Evolutionary conservation across 1,140 invertebrate species (phyloP).

Genomic region (Drosophila insularis): DNA sequence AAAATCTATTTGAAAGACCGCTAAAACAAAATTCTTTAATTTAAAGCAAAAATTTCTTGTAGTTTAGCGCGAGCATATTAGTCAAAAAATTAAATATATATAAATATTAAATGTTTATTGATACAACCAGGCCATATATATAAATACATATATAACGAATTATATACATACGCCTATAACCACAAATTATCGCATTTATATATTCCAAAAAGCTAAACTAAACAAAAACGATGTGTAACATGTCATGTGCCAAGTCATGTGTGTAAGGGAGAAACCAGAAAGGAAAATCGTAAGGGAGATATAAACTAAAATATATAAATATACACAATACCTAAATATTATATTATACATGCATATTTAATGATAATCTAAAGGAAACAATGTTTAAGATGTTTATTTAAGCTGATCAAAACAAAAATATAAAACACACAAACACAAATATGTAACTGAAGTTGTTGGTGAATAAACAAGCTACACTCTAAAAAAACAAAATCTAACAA

Average conservation of each 20-base stretch:
- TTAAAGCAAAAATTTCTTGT: constrained; percentile 18
- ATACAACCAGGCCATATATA: constrained; percentile 22
- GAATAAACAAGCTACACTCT: constrained; percentile 81
- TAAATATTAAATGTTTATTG: constrained; percentile 1
- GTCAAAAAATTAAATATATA: constrained; percentile 58
- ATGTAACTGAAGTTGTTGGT: constrained; percentile 82
- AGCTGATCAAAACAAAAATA: constrained; percentile 54
- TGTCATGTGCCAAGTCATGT: constrained; percentile 62
- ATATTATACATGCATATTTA: constrained; percentile 16
- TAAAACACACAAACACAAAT: constrained; percentile 42
- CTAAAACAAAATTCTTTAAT: constrained; percentile 19
- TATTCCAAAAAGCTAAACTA: background rate
- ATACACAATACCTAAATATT: constrained; percentile 25
- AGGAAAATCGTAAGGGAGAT: constrained; percentile 21
- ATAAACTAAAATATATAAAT: constrained; percentile 22
- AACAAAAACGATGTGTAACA: constrained; percentile 40
- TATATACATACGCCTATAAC: constrained; percentile 46
- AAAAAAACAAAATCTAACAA: constrained; percentile 34
- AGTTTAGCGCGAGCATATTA: constrained; percentile 78
- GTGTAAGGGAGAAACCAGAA: constrained; percentile 54
- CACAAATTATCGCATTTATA: constrained; percentile 47
- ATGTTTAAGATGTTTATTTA: constrained; percentile 18
- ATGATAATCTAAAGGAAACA: constrained; percentile 7
- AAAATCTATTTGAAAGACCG: constrained; percentile 40
- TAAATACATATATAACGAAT: constrained; percentile 23